Evolutionary conservation across 2,888 invertebrate genomes (phyloP).

Genomic region (Melieria crassipennis): DNA sequence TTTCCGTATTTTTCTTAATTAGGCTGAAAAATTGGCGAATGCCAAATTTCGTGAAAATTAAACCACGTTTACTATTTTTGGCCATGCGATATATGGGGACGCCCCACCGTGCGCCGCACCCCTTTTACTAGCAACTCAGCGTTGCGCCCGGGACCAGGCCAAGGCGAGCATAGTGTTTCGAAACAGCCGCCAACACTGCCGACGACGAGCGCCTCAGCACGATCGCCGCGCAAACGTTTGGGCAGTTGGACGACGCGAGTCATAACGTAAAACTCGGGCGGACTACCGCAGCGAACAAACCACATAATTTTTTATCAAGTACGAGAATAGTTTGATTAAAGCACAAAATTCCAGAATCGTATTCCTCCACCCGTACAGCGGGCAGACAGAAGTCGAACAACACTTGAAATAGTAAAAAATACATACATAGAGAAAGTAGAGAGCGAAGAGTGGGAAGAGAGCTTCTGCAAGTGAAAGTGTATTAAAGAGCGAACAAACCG

Average conservation of each 20-base stretch:
- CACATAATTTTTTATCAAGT: neutral
- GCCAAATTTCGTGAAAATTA: neutral
- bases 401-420: neutral
- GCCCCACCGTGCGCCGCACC: neutral
- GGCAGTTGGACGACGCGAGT: constrained; percentile 59
- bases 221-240: constrained; percentile 27
- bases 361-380: neutral
- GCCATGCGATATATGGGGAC: too few species aligned
- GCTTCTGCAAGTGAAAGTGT: too few species aligned
- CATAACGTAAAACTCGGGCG: constrained; percentile 52
- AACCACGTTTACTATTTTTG: too few species aligned
- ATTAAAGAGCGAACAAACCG: too few species aligned
- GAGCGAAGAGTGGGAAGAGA: neutral
- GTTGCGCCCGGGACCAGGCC: neutral
- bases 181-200: constrained; percentile 3
- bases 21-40: neutral
- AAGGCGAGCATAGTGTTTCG: too few species aligned
- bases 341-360: too few species aligned
- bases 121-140: neutral
- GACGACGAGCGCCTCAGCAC: constrained; percentile 6
- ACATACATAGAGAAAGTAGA: neutral
- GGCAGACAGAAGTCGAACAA: neutral
- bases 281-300: constrained; percentile 22
- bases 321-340: too few species aligned
- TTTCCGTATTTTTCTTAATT: neutral